phyloP scores from a whole-genome alignment of 2,797 vertebrate species.

The Rhynchotus rufescens region DNA sequence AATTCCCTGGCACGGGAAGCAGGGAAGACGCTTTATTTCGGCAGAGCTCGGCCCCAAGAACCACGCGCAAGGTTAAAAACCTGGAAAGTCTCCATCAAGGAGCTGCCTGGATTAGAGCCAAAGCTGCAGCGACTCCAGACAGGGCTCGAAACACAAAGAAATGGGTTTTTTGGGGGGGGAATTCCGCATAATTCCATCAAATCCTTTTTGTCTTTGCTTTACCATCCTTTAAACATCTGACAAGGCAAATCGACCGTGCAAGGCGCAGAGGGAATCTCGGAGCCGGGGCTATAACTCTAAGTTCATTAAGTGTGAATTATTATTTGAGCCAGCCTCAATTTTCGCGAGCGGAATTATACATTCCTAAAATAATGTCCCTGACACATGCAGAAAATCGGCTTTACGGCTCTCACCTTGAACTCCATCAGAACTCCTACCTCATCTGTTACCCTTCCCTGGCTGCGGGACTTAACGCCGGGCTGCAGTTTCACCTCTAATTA shows the following conservation, averaged over 20 bases:
- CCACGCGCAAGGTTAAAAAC: slow-evolving; percentile 54
- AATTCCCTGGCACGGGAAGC: neutral
- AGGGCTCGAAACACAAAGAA: slow-evolving; percentile 54
- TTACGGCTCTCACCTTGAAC: slow-evolving; percentile 78
- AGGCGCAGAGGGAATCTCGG: slow-evolving; percentile 47
- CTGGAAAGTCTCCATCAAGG: slow-evolving; percentile 42
- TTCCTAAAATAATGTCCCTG: slow-evolving; percentile 77
- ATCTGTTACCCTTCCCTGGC: slow-evolving; percentile 66
- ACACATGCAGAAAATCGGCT: slow-evolving; percentile 74
- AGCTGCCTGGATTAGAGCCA: slow-evolving; percentile 45
- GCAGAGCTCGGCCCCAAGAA: slow-evolving; percentile 50
- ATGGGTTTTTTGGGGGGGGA: neutral
- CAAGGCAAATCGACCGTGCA: slow-evolving; percentile 56
- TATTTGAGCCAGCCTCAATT: slow-evolving; percentile 75
- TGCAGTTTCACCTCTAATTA: slow-evolving; percentile 68
- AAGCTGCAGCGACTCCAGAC: slow-evolving; percentile 35
- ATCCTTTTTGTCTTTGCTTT: slow-evolving; percentile 69
- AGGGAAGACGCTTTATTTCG: neutral
- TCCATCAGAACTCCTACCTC: slow-evolving; percentile 68
- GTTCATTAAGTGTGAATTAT: slow-evolving; percentile 80
- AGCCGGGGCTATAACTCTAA: slow-evolving; percentile 68
- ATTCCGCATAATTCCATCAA: slow-evolving; percentile 52
- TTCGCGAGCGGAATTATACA: slow-evolving; percentile 64
- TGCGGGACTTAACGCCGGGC: slow-evolving; percentile 47
- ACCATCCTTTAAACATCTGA: slow-evolving; percentile 70